Evolutionary conservation across 2,888 invertebrate species (phyloP), one percentile per base, ranked within the genome.

Genomic region (Pachliopta kotzebuea): DNA sequence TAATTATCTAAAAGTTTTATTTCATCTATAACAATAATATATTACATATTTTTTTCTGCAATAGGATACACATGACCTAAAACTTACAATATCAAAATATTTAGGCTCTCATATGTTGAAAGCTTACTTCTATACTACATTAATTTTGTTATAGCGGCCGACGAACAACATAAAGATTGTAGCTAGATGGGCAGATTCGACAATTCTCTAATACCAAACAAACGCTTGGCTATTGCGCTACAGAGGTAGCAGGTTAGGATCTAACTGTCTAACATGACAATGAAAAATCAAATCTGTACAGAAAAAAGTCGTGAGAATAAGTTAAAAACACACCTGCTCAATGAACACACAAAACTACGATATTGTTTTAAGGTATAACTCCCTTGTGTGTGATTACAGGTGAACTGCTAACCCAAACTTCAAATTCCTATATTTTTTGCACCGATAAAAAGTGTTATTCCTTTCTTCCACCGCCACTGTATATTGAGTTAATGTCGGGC

Each of bases 381-480:
- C 86, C 80, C 85, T 74, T 69, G 77, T 82, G 81, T 76, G 81
- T 86, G 88, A 90, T 90, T 88, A 86, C 86, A 77, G 78, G 74
- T 74, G 80, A 73, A 78, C 82, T 78, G 82, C 85, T 82, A 84
- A 81, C 86, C 83, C 84, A 83, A 83, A 85, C 85, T 82, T 83
- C 81, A 80, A 87, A 91, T 90, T 86, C 90, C 89, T 73, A 90
- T 87, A 90, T 90, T 90, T 90, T 91, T 91, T 90, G 88, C 91
- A 84, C 74, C 84, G 74, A 84, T 88, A 90, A 90, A 90, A 90
- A 88, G 85, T 87, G 86, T 90, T 88, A 89, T 87, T 88, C 87
- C 87, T 83, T 86, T 83, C 84, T 87, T 77, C 84, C 84, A 84
- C 37, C 84, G 85, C 84, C 86, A n/a, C 84, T 83, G 85, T 88